Evolutionary conservation across 2,797 vertebrate genomes (phyloP), one percentile per base, ranked within the genome.

Genomic region (Hafferia zeledoni): DNA sequence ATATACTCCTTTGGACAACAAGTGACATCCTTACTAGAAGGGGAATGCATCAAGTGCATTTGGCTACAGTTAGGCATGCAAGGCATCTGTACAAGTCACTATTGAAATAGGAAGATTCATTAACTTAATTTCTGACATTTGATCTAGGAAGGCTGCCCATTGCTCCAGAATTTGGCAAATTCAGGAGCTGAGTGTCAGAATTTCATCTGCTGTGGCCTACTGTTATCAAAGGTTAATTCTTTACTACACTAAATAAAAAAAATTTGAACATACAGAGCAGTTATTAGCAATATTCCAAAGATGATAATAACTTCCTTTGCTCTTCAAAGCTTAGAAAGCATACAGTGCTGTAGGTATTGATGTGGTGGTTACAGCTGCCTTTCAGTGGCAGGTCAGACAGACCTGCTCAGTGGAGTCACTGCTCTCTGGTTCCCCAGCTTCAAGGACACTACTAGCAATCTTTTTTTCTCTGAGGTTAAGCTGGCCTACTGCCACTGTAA

Each of bases 401-500:
- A 88, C 76, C 89, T 97, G 92, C 55, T 60, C 56, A 84, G 82
- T n/a, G 68, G 78, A 95, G 90, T 68, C 80, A 31, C 70, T 82
- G 85, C 74, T 94, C 79, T 79, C 33, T 50, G 46, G 80, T 92
- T 96, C 95, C 93, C 94, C 89, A 90, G 85, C 95, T 95, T 97
- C 97, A 96, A 97, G 97, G 97, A 97, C 92, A 82, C 74, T 69
- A 93, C 96, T 90, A 93, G 88, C 85, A 95, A 86, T 96, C 96
- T 96, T 97, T 97, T 97, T 96, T 97, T 97, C 96, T 95, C 90
- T 87, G 95, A 97, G 95, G 96, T 85, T 97, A 97, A 94, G 64
- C 84, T 98, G 98, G 97, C 98, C 60, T 20, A 23, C 77, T 95
- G 97, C 98, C 98, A 98, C 64, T 88, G 93, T 96, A 97, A 98